Evolutionary conservation across 2,888 invertebrate species (phyloP), one percentile per base, ranked within the genome.

Genomic region (Rhagonycha fulva): DNA sequence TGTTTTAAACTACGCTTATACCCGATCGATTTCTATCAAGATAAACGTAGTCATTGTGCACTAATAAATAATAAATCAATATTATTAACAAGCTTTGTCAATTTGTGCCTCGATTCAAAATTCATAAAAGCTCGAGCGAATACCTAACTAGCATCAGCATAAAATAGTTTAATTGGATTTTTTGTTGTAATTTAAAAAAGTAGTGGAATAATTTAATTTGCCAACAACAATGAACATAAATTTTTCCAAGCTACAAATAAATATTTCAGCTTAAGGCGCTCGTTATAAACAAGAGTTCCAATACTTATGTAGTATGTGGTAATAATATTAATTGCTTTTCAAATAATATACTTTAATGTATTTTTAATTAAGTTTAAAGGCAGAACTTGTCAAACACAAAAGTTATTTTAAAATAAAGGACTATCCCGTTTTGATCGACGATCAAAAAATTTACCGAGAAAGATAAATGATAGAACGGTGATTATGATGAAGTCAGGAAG

Each of bases 401-500:
- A 47, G 47, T 47, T 47, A 47, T 47, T 47, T 47, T 47, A n/a
- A 47, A 47, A 47, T n/a, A 47, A 47, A 47, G 47, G 47, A 47
- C 12, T n/a, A n/a, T 47, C 47, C n/a, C n/a, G 47, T 47, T 47
- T 47, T 47, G 47, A 47, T 47, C 47, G 47, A 47, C 47, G 47
- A 47, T 47, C 47, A 47, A 47, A 47, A 47, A 47, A 47, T 47
- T 47, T 47, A n/a, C 47, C n/a, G 47, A n/a, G 47, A n/a, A 47
- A 47, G 47, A 47, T 47, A 47, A 47, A 47, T 47, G 47, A 47
- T 47, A 47, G 47, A 2, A 7, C 70, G 28, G 70, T 62, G 62
- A 70, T 70, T 70, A 62, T 70, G 30, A 30, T 70, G 14, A 62
- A 70, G 63, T 71, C 63, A 32, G 30, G 62, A n/a, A 26, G 24